Conservation (phyloP, 2,888 invertebrate genomes). For the Microchrysa polita region DNA sequence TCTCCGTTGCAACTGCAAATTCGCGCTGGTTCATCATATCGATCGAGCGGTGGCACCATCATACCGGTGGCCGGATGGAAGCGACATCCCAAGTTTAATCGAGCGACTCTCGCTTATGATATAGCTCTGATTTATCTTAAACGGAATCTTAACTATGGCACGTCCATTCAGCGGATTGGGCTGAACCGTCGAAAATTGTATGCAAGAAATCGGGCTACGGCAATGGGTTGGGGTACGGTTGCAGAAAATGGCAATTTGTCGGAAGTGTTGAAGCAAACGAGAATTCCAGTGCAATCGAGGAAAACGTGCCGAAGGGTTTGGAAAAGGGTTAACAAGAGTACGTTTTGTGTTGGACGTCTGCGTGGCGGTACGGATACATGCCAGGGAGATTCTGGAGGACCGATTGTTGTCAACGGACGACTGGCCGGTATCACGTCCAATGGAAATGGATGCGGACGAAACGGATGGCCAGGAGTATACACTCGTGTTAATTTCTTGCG, state of each 20-base stretch:
- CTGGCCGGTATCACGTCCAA: slow-evolving; percentile 10
- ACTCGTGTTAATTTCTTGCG: slow-evolving; percentile 53
- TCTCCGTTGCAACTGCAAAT: neutral
- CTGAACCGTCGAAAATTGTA: neutral
- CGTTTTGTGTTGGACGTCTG: slow-evolving; percentile 10
- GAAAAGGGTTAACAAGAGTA: neutral
- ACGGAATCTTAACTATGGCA: slow-evolving; percentile 53
- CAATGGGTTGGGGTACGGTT: slow-evolving; percentile 39
- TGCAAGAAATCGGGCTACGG: neutral
- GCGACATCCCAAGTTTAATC: slow-evolving; percentile 28
- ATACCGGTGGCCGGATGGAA: neutral
- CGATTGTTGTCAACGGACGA: neutral
- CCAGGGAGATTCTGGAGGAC: slow-evolving; percentile 35
- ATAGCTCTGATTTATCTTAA: slow-evolving; percentile 58
- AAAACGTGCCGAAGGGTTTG: neutral
- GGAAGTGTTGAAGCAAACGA: neutral
- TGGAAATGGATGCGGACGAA: slow-evolving; percentile 12
- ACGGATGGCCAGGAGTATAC: neutral
- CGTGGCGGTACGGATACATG: slow-evolving; percentile 24
- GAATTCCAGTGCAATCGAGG: neutral
- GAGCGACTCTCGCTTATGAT: slow-evolving; percentile 59
- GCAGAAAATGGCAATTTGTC: neutral
- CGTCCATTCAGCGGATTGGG: neutral
- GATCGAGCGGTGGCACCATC: slow-evolving; percentile 27
- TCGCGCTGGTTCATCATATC: slow-evolving; percentile 27